Evolutionary conservation across 2,113 vertebrate species (phyloP), one percentile per base, ranked within the genome.

Genomic region (Rutilus rutilus): DNA sequence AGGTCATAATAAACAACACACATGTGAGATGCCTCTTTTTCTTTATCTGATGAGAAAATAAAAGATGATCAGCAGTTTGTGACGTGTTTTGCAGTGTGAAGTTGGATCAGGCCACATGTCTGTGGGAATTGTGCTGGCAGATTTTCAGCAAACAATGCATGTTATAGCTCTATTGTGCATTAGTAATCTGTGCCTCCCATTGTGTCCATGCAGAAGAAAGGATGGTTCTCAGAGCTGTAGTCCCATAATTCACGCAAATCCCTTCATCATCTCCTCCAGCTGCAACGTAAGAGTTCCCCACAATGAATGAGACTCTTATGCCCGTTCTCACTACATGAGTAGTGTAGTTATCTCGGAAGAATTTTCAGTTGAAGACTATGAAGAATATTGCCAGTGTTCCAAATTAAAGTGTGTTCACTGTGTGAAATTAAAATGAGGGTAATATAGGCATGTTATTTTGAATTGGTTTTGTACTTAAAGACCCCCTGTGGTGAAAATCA

Each of bases 131-230:
- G 78, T n/a, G 42, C 3, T 27, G 36, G 59, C 78, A 65, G 12
- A 64, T 80, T 80, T 80, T 45, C 36, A 3, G 64, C 47, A 5
- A 81, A 81, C 78, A 65, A 81, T 65, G 60, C 15, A 6, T 65
- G 59, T 80, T 47, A 23, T 57, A 10, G 78, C 59, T 81, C 78
- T 81, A 64, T 64, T 81, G 59, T 80, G 59, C 23, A 30, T 65
- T 15, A 30, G 78, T 65, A 81, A 64, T 81, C 78, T 81, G 39
- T 81, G 78, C 78, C 59, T 47, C 42, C 78, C 59, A 65, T 81
- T 81, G 78, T 81, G 39, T 10, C 59, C 15, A 6, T 27, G 78
- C 78, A 27, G 59, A 47, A 64, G 39, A 64, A 60, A 15, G 6
- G 39, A 81, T 65, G 30, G 78, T 81, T 65, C 59, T 81, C 23